These are phyloP conservation scores for Habroteleia sp. DNA, from an alignment of 2,888 invertebrate genomes.

Conservation along the genomic window DNA sequence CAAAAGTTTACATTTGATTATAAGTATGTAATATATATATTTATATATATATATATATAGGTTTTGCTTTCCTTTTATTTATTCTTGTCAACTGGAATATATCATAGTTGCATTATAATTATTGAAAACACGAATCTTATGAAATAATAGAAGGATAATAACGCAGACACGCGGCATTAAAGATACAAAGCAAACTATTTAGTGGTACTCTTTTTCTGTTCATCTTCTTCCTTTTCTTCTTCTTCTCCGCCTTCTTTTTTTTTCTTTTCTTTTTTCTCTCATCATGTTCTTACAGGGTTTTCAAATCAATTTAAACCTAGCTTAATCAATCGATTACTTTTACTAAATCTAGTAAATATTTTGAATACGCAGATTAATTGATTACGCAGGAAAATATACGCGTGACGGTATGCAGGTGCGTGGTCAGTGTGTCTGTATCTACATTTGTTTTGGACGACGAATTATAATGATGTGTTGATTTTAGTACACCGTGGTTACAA, in stretches of 20 bases:
- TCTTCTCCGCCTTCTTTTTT: too few relatives aligned
- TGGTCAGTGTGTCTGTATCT: constrained; percentile 22
- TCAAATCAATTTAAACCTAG: constrained; percentile 43
- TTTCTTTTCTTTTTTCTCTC: too few relatives aligned
- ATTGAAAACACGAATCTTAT: constrained; percentile 69
- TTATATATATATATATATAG: constrained; percentile 14
- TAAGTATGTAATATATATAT: constrained; percentile 35
- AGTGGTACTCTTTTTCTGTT: constrained; percentile 1
- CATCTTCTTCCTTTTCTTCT: too few relatives aligned
- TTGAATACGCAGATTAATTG: constrained; percentile 46
- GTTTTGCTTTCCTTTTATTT: constrained; percentile 18
- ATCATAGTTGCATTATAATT: constrained; percentile 65
- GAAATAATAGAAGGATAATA: constrained; percentile 61
- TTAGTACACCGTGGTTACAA: constrained; percentile 19
- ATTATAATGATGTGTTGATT: constrained; percentile 35
- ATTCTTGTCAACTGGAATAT: constrained; percentile 61
- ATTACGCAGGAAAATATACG: constrained; percentile 36
- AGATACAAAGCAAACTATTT: constrained; percentile 62
- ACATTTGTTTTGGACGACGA: constrained; percentile 29
- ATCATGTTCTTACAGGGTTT: constrained; percentile 45
- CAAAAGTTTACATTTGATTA: constrained; percentile 72
- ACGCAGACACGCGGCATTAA: constrained; percentile 49
- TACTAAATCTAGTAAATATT: constrained; percentile 58
- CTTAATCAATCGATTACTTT: constrained; percentile 52
- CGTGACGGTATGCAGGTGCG: constrained; percentile 1